A percentile compares a stretch with the other conserved stretches of the same genome.
These are phyloP conservation scores for Sebastes itinus DNA, from an alignment of 2,797 vertebrate genomes.

Conservation along the genomic window DNA sequence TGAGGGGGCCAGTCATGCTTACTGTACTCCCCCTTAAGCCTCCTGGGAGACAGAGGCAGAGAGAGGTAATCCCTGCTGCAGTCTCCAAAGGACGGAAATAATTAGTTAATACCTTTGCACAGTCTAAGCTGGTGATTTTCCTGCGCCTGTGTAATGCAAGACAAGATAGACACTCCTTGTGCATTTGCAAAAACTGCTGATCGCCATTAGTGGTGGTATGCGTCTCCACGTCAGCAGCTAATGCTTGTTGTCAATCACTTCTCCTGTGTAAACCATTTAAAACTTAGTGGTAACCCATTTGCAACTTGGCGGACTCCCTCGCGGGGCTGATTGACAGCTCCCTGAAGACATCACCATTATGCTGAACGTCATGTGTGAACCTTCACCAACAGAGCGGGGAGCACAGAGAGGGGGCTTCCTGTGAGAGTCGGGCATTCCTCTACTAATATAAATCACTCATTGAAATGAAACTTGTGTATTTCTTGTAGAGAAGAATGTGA, in stretches of 20 bases:
- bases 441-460: neutral
- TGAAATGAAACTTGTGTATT: neutral
- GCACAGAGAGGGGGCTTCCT: slow-evolving; percentile 24
- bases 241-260: slow-evolving; percentile 45
- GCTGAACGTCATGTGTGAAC: slow-evolving; percentile 30
- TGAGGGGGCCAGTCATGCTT: slow-evolving; percentile 61
- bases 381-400: slow-evolving; percentile 4
- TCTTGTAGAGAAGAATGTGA: neutral
- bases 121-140: slow-evolving; percentile 67
- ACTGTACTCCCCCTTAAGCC: slow-evolving; percentile 68
- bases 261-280: slow-evolving; percentile 47
- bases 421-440: slow-evolving; percentile 2
- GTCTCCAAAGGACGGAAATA: slow-evolving; percentile 73
- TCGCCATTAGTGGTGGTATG: neutral
- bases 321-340: slow-evolving; percentile 50
- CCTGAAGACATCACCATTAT: slow-evolving; percentile 52
- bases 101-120: slow-evolving; percentile 75
- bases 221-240: slow-evolving; percentile 7
- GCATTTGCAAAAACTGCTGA: slow-evolving; percentile 45
- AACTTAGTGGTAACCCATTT: slow-evolving; percentile 51
- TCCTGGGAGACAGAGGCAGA: slow-evolving; percentile 69
- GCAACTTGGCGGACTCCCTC: slow-evolving; percentile 31
- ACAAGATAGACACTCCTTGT: slow-evolving; percentile 36
- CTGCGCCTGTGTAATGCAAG: slow-evolving; percentile 51
- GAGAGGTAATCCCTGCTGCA: slow-evolving; percentile 68